These are phyloP conservation scores for Deilephila elpenor DNA, from an alignment of 2,888 invertebrate genomes.

Conservation along the genomic window DNA sequence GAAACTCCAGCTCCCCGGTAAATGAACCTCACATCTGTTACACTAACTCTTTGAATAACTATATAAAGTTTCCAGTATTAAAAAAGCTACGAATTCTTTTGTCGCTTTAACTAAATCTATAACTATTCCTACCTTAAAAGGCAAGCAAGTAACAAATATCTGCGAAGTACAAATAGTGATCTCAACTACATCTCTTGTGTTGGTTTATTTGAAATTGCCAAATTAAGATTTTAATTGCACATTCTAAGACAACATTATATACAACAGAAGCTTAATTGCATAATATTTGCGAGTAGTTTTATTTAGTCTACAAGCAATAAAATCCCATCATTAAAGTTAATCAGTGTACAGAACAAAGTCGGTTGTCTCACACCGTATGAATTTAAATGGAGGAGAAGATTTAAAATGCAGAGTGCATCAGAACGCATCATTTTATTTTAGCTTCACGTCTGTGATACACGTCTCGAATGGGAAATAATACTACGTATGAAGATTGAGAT, in stretches of 20 bases:
- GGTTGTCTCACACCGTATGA: not conserved
- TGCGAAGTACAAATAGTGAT: too few relatives aligned
- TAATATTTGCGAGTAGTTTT: not conserved
- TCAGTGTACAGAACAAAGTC: not conserved
- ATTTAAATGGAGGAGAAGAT: not conserved
- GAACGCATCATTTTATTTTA: slow-evolving; percentile 7
- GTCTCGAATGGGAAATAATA: slow-evolving; percentile 8
- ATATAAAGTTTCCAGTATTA: not conserved
- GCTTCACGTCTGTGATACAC: slow-evolving; percentile 9
- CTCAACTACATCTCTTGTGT: too few relatives aligned
- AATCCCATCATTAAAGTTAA: not conserved
- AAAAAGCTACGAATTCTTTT: too few relatives aligned
- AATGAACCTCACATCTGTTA: slow-evolving; percentile 23
- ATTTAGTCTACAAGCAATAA: not conserved
- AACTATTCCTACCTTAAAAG: too few relatives aligned
- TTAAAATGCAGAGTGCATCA: slow-evolving; percentile 17
- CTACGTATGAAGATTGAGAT: not conserved
- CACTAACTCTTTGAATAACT: not conserved
- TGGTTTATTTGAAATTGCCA: too few relatives aligned
- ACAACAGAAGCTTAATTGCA: not conserved
- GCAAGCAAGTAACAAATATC: too few relatives aligned
- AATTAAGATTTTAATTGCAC: too few relatives aligned
- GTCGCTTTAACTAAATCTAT: too few relatives aligned
- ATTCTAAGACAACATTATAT: not conserved
- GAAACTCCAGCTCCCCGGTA: slow-evolving; percentile 70